These are phyloP conservation scores for Lepus europaeus DNA, from an alignment of 2,113 vertebrate genomes.

Conservation along the genomic window DNA sequence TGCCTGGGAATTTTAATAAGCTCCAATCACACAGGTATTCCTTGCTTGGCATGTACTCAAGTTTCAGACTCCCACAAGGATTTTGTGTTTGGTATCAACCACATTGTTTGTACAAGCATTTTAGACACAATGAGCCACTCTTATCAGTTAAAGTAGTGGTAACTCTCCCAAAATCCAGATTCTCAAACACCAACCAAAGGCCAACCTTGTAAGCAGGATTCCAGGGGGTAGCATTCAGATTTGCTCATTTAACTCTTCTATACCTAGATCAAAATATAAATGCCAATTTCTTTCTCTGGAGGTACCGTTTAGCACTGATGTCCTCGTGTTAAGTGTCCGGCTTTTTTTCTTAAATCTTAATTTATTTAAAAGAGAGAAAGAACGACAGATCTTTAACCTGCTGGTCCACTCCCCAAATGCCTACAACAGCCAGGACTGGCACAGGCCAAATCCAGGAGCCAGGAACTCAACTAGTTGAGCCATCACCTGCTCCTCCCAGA, in stretches of 20 bases:
- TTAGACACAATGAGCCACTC: background rate
- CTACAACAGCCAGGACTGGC: too few species aligned
- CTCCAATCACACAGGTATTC: background rate
- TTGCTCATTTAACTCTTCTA: background rate
- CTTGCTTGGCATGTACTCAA: background rate
- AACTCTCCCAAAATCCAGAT: background rate
- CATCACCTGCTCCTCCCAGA: too few species aligned
- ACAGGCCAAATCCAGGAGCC: too few species aligned
- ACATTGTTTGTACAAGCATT: background rate
- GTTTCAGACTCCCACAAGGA: slow-evolving; percentile 1
- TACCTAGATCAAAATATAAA: background rate
- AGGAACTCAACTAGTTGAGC: too few species aligned
- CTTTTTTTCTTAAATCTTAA: background rate
- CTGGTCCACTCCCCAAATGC: too few species aligned
- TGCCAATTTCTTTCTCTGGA: background rate
- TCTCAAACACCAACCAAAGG: background rate
- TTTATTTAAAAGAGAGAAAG: too few species aligned
- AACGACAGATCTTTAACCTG: too few species aligned
- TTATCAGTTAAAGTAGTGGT: background rate
- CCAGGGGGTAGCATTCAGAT: background rate
- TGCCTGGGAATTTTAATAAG: background rate
- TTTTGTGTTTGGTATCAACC: background rate
- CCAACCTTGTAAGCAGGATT: background rate
- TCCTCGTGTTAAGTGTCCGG: background rate
- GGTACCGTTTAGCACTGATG: background rate